These are phyloP conservation scores for Podiceps cristatus DNA, from an alignment of 2,113 vertebrate genomes.

Conservation along the genomic window DNA sequence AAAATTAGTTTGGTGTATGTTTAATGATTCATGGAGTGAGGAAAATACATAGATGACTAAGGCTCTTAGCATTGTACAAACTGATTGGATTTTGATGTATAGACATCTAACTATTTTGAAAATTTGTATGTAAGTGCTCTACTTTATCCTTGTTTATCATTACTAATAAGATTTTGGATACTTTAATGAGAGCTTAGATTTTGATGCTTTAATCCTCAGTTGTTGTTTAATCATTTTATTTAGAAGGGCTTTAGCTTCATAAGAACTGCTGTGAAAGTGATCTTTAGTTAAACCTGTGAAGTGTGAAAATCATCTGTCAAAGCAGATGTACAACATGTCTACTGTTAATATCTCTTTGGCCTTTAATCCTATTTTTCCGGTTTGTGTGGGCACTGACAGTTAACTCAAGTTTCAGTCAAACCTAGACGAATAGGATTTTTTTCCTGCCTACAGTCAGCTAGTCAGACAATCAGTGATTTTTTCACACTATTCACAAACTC, in stretches of 20 bases:
- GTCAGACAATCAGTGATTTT: background rate
- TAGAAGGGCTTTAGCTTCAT: conserved; percentile 33
- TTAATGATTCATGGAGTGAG: background rate
- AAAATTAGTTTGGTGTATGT: background rate
- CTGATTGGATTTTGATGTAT: background rate
- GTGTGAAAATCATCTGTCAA: conserved; percentile 72
- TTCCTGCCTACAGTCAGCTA: conserved; percentile 5
- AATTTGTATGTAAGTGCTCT: background rate
- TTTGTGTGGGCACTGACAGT: conserved; percentile 22
- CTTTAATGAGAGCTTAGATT: background rate
- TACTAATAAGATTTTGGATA: background rate
- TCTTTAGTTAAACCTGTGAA: conserved; percentile 64
- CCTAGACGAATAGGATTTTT: conserved; percentile 15
- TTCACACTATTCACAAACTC: conserved; percentile 61
- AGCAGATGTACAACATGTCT: conserved; percentile 41
- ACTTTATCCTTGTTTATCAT: background rate
- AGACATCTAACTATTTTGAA: background rate
- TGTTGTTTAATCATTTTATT: conserved; percentile 4
- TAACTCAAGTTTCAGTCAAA: conserved; percentile 57
- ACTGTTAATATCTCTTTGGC: conserved; percentile 41
- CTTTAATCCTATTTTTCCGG: conserved; percentile 35
- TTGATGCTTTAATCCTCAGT: conserved; percentile 1
- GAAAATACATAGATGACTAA: background rate
- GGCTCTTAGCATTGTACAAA: background rate
- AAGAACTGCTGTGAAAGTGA: conserved; percentile 18